A percentile compares a stretch with the other conserved stretches of the same genome.
Evolutionary conservation across 2,113 vertebrate species (phyloP).

Genomic region (Forbesichthys agassizii): DNA sequence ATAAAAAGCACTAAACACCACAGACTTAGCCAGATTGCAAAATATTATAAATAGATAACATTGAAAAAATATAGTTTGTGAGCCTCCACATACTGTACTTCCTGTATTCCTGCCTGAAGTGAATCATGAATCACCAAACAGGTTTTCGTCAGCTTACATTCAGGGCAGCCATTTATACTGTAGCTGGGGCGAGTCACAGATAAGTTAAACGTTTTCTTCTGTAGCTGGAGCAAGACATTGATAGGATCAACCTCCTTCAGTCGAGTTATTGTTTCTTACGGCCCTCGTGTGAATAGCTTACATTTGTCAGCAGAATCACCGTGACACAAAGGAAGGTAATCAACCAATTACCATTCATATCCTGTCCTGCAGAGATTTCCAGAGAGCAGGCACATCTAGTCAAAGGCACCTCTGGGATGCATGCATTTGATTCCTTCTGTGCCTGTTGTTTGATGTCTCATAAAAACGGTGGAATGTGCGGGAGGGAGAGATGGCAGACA

Average conservation of each 20-base stretch:
- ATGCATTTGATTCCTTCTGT: conserved; percentile 9
- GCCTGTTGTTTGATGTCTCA: not conserved
- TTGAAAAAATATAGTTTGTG: too few species aligned
- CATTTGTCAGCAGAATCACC: conserved; percentile 36
- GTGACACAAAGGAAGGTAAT: conserved; percentile 25
- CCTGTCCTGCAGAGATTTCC: conserved; percentile 11
- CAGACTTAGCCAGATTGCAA: too few species aligned
- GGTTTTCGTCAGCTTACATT: too few species aligned
- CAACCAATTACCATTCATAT: conserved; percentile 31
- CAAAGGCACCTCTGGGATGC: conserved; percentile 23
- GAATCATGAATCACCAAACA: too few species aligned
- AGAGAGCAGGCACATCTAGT: conserved; percentile 16
- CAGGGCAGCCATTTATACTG: not conserved
- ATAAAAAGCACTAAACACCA: not conserved
- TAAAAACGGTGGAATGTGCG: not conserved
- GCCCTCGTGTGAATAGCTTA: conserved; percentile 24
- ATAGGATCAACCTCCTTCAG: conserved; percentile 22
- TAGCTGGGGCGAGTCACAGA: not conserved
- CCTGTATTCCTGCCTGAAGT: too few species aligned
- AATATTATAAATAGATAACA: too few species aligned
- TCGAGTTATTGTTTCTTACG: conserved; percentile 24
- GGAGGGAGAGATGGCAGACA: not conserved
- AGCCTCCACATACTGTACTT: too few species aligned
- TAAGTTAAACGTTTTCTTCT: conserved; percentile 4
- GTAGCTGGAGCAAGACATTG: conserved; percentile 10